phyloP scores from a whole-genome alignment of 2,797 vertebrate genomes.

The Avahi laniger region DNA sequence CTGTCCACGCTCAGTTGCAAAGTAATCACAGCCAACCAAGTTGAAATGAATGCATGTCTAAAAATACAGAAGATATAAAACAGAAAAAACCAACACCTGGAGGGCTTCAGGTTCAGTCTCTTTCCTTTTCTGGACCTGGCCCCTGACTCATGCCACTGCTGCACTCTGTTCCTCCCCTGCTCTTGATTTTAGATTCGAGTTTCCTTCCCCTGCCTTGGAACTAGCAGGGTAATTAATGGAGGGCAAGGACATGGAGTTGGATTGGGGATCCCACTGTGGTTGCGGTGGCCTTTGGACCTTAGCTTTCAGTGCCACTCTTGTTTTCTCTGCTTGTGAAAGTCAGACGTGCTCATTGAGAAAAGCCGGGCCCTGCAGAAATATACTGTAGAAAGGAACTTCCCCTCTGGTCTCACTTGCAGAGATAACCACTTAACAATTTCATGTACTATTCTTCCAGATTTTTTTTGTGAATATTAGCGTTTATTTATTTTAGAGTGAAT shows the following conservation, averaged over 20 bases:
- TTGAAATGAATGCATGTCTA: neutral
- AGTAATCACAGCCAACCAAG: neutral
- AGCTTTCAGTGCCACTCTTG: neutral
- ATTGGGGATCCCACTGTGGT: too few relatives aligned
- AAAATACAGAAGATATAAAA: neutral
- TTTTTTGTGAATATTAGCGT: neutral
- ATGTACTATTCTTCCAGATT: neutral
- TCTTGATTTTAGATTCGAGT: neutral
- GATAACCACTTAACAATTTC: neutral
- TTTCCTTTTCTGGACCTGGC: neutral
- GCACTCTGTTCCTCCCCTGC: neutral
- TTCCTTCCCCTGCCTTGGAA: neutral
- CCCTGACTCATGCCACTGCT: neutral
- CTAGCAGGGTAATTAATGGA: neutral
- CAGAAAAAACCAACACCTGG: neutral
- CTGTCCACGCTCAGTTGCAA: neutral
- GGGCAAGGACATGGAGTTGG: neutral
- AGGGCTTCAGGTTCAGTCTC: neutral
- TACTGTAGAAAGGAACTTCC: neutral
- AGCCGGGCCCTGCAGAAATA: neutral
- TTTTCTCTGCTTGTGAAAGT: neutral
- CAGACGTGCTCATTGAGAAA: neutral
- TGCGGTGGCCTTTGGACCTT: neutral
- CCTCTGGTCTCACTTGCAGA: neutral
- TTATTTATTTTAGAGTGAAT: slow-evolving; percentile 1